These are phyloP conservation scores for Halisarca cf. caerulea DNA, from an alignment of 37 sponge, comb jelly and placozoan genomes.

Conservation along the genomic window DNA sequence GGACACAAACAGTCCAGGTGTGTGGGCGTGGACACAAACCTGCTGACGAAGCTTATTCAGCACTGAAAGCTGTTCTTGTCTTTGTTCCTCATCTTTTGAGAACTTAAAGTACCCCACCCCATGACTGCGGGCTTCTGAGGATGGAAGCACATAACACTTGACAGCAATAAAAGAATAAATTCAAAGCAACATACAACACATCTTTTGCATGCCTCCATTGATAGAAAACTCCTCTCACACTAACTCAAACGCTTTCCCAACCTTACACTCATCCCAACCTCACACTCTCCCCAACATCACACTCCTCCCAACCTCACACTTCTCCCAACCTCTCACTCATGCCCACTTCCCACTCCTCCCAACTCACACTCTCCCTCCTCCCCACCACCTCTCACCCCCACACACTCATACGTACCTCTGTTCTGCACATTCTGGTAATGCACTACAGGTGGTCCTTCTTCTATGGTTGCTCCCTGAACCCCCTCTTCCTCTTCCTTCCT, in stretches of 20 bases:
- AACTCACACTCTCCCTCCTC: background rate
- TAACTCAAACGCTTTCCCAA: no score
- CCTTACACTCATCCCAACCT: no score
- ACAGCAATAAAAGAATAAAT: no score
- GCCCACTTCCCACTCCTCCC: no score
- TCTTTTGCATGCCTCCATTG: no score
- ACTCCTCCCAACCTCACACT: no score
- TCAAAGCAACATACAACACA: no score
- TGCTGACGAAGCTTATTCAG: constrained; percentile 74
- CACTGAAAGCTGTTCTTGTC: constrained; percentile 75
- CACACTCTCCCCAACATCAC: no score
- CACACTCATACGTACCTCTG: constrained; percentile 33
- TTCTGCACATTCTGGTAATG: constrained; percentile 75
- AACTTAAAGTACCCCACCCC: constrained; percentile 93
- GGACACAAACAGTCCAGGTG: no score
- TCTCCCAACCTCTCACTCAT: no score
- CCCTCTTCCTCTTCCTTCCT: constrained; percentile 30
- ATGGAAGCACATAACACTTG: background rate
- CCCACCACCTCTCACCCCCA: background rate
- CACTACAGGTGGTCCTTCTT: constrained; percentile 51
- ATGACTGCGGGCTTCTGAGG: constrained; percentile 74
- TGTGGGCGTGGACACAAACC: constrained; percentile 32
- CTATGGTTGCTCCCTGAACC: constrained; percentile 24
- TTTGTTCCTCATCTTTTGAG: constrained; percentile 69
- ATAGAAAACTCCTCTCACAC: no score